Percentiles rank a stretch among this genome's conserved stretches.
phyloP scores from a whole-genome alignment of 1,140 invertebrate species.

The Brachionus rubens region DNA sequence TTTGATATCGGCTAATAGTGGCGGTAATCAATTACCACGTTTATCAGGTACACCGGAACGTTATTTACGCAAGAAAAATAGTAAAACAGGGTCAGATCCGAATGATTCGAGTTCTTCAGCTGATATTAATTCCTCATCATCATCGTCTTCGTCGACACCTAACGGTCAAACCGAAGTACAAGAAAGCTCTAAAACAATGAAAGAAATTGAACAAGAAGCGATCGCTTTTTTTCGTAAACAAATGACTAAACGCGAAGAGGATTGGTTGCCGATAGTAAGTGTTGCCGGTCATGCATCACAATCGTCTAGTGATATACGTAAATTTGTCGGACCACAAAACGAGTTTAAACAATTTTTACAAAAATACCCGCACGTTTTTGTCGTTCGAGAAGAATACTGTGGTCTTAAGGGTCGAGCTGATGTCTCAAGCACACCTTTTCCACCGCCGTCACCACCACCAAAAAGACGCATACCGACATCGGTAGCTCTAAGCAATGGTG shows the following conservation, averaged over 20 bases:
- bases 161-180: not conserved
- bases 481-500: conserved; percentile 21
- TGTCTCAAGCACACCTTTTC: conserved; percentile 16
- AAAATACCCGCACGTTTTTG: conserved; percentile 60
- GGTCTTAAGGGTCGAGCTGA: conserved; percentile 51
- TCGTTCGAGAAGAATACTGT: conserved; percentile 57
- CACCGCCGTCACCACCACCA: conserved; percentile 47
- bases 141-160: not conserved
- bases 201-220: conserved; percentile 57
- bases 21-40: conserved; percentile 44
- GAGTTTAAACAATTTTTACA: conserved; percentile 59
- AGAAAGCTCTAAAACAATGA: conserved; percentile 46
- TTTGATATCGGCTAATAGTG: conserved; percentile 49
- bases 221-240: conserved; percentile 60
- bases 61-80: conserved; percentile 23
- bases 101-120: not conserved
- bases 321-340: conserved; percentile 60
- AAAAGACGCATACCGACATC: conserved; percentile 38
- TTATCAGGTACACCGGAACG: conserved; percentile 33
- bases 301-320: conserved; percentile 57
- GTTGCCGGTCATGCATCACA: conserved; percentile 61
- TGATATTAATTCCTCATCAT: conserved; percentile 37
- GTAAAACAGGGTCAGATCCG: not conserved
- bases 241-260: conserved; percentile 57
- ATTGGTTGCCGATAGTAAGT: conserved; percentile 59